A percentile compares a stretch with the other conserved stretches of the same genome.
phyloP scores from a whole-genome alignment of 2,888 invertebrate genomes.

The Pyrrhia umbra region DNA sequence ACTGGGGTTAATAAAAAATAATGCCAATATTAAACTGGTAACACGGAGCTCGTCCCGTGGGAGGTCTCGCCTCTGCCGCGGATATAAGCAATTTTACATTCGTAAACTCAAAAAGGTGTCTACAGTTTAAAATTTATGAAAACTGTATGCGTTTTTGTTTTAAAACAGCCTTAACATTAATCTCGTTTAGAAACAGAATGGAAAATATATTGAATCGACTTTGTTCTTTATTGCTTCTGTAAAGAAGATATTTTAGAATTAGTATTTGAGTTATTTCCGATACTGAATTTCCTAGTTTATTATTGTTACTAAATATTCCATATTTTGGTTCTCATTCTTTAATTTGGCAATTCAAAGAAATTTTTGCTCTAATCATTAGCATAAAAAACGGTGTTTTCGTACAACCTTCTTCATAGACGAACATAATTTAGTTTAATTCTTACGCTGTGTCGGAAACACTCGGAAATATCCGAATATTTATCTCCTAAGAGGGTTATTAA shows the following conservation, averaged over 20 bases:
- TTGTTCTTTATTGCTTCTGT: constrained; percentile 42
- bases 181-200: constrained; percentile 50
- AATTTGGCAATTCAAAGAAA: neutral
- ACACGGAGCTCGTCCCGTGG: constrained; percentile 68
- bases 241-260: constrained; percentile 45
- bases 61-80: constrained; percentile 65
- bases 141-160: constrained; percentile 56
- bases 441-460: constrained; percentile 65
- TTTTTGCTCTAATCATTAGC: constrained; percentile 21
- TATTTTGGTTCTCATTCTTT: neutral
- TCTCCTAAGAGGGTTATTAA: constrained; percentile 69
- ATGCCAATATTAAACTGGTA: constrained; percentile 77
- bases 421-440: constrained; percentile 68
- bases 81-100: constrained; percentile 69
- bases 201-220: constrained; percentile 51
- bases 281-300: neutral
- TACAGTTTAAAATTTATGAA: constrained; percentile 55
- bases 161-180: constrained; percentile 46
- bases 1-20: constrained; percentile 78
- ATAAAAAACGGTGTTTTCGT: constrained; percentile 37
- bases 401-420: constrained; percentile 51
- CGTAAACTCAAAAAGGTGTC: constrained; percentile 51
- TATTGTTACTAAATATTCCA: neutral
- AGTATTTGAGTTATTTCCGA: constrained; percentile 37
- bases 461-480: constrained; percentile 72